Evolutionary conservation across 2,797 vertebrate species (phyloP), one percentile per base, ranked within the genome.

Genomic region (Tamandua tetradactyla): DNA sequence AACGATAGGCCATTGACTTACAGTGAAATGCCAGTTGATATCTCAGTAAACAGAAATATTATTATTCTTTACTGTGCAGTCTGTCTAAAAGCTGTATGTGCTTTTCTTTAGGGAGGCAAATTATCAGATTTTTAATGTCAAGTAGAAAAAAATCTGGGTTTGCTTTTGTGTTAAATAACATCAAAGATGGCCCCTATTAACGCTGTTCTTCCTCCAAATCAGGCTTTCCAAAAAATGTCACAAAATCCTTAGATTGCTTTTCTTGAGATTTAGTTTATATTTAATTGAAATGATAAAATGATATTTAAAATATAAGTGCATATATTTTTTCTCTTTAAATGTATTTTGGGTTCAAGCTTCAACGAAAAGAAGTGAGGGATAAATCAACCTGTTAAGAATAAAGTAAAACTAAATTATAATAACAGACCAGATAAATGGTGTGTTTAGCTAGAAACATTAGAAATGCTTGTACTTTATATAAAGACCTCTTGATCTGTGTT

Each of bases 81-180:
- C 97, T 97, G 97, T 98, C 98, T 98, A 98, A 98, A 98, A 98
- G 98, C 98, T 98, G 98, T 98, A 98, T 97, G 96, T 97, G 97
- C 97, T 99, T 98, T n/a, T 98, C 98, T 98, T 98, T 97, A 97
- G 98, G 98, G 98, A 98, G 97, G 98, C 97, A 98, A 99, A 99
- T 99, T 98, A 99, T 99, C 98, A 98, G 98, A 98, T 98, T 99
- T 98, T 99, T 99, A 99, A 99, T 99, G 99, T 99, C 99, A 99
- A 97, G 98, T 99, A 98, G 98, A 98, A 99, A 98, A 98, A 98
- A 94, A 94, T 94, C 94, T 88, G 89, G 97, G 97, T 98, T 98
- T 98, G 92, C 96, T 95, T 98, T 98, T 98, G 89, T 96, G 64
- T 96, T 98, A 96, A 98, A 95, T 96, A 97, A 95, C 96, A 94